Conservation (phyloP, 2,888 invertebrate genomes). For the Tipula unca region DNA sequence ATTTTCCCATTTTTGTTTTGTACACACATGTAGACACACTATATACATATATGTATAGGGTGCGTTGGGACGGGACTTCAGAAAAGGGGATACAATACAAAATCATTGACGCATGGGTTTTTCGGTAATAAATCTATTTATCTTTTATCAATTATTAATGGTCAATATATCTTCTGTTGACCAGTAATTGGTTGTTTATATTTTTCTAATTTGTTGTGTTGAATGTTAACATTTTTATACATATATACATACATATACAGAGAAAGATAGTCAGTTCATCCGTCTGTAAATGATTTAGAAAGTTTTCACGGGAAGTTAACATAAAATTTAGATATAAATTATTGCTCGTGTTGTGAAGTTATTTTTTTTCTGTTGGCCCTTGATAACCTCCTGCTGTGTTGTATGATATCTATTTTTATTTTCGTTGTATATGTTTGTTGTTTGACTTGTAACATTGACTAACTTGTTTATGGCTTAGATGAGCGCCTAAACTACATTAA, state of each 20-base stretch:
- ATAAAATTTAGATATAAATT: not conserved
- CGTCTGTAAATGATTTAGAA: not conserved
- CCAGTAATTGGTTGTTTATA: constrained; percentile 14
- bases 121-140: constrained; percentile 8
- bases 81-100: not conserved
- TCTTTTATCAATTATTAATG: constrained; percentile 14
- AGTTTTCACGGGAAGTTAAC: not conserved
- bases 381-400: not conserved
- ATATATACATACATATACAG: not conserved
- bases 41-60: not conserved
- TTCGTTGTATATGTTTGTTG: no score
- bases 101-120: constrained; percentile 4
- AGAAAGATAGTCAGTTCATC: not conserved
- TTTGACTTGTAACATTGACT: no score
- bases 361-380: not conserved
- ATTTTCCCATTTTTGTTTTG: not conserved
- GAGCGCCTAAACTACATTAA: no score
- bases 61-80: not conserved
- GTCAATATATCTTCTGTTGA: constrained; percentile 8
- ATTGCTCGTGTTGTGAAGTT: not conserved
- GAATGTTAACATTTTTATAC: not conserved
- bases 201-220: constrained; percentile 8
- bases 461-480: no score
- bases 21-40: not conserved
- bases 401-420: no score